Evolutionary conservation across 2,113 vertebrate genomes (phyloP).

Genomic region (Gnathonemus longibarbis): DNA sequence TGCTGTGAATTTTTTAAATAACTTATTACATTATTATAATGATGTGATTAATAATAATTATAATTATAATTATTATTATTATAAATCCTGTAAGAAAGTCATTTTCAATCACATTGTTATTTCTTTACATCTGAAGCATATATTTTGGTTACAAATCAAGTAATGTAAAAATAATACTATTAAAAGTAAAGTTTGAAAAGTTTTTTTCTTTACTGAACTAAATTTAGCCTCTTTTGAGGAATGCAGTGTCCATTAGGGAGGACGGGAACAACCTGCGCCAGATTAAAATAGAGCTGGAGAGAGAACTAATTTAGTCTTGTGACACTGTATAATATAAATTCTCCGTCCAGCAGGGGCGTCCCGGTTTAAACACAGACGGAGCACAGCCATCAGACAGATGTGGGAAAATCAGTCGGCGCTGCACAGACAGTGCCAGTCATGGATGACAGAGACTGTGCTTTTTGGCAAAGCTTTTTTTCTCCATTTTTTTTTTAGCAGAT

Average conservation of each 20-base stretch:
- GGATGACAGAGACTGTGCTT: constrained; percentile 18
- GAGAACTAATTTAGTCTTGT: constrained; percentile 13
- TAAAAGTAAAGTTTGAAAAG: background rate
- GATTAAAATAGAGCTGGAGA: constrained; percentile 32
- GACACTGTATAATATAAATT: constrained; percentile 25
- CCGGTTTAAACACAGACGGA: constrained; percentile 21
- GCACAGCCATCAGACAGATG: background rate
- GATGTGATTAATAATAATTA: background rate
- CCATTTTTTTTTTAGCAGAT: background rate
- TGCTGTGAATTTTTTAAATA: background rate
- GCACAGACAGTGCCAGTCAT: constrained; percentile 18
- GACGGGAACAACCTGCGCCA: constrained; percentile 7
- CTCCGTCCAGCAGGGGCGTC: constrained; percentile 27
- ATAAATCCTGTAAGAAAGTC: background rate
- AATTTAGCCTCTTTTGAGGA: constrained; percentile 11
- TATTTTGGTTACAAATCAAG: background rate
- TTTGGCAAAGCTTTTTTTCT: constrained; percentile 10
- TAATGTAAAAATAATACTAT: background rate
- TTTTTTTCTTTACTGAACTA: background rate
- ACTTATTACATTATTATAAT: background rate
- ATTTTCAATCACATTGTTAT: background rate
- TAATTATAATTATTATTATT: background rate
- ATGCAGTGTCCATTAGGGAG: constrained; percentile 23
- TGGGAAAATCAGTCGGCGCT: background rate
- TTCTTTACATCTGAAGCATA: too few species aligned